phyloP scores from a whole-genome alignment of 2,888 invertebrate species.

The Lordiphosa fenestrarum region DNA sequence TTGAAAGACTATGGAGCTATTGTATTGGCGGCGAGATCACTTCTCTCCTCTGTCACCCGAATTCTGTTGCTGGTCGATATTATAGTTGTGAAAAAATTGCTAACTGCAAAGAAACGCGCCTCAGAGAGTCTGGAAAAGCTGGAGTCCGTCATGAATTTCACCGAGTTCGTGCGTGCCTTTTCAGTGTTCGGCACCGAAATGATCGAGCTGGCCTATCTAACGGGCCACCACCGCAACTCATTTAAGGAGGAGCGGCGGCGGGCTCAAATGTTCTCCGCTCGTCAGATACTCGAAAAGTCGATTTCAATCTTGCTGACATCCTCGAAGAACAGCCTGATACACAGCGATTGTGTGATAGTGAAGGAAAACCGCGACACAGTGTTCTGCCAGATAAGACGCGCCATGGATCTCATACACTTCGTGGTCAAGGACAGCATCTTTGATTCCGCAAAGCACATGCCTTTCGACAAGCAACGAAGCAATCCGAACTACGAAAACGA shows the following conservation, averaged over 20 bases:
- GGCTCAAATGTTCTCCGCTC: constrained; percentile 97
- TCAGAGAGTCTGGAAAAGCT: constrained; percentile 90
- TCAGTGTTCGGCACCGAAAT: constrained; percentile 99
- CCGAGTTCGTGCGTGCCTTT: constrained; percentile 99
- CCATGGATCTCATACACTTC: constrained; percentile 98
- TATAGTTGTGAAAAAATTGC: constrained; percentile 97
- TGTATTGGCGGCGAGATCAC: constrained; percentile 94
- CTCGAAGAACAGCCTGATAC: constrained; percentile 96
- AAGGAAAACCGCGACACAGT: constrained; percentile 98
- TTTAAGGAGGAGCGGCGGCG: constrained; percentile 95
- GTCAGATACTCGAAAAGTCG: constrained; percentile 96
- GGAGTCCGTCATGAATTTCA: constrained; percentile 94
- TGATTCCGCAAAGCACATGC: constrained; percentile 82
- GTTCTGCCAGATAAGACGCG: constrained; percentile 97
- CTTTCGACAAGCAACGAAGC: constrained; percentile 53
- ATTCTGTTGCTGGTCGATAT: constrained; percentile 98
- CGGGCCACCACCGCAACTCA: constrained; percentile 90
- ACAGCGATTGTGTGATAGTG: constrained; percentile 95
- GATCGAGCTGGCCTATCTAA: constrained; percentile 98
- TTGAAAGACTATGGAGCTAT: constrained; percentile 87
- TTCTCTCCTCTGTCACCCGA: constrained; percentile 96
- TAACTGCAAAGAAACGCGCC: constrained; percentile 97
- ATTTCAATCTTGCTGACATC: constrained; percentile 98
- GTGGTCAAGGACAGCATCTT: constrained; percentile 98
- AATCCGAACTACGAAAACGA: constrained; percentile 80